Evolutionary conservation across 2,888 invertebrate genomes (phyloP).

Genomic region (Matsumyia berberina): DNA sequence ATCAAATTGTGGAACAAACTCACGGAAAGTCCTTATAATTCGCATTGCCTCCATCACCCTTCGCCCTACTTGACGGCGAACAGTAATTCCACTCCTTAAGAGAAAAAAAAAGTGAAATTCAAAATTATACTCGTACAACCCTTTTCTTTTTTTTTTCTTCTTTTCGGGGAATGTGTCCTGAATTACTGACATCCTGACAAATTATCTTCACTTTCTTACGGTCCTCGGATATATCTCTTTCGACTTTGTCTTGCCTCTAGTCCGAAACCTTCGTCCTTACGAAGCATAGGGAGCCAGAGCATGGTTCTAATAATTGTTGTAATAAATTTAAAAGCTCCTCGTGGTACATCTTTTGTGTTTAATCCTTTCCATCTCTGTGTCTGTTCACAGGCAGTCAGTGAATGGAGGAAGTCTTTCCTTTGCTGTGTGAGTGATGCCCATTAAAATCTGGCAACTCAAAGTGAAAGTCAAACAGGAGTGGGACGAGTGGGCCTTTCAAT

Average conservation of each 20-base stretch:
- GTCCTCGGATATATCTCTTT: background rate
- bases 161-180: conserved; percentile 21
- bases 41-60: conserved; percentile 11
- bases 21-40: conserved; percentile 18
- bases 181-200: conserved; percentile 59
- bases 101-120: conserved; percentile 22
- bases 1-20: conserved; percentile 36
- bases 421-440: background rate
- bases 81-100: too few species aligned
- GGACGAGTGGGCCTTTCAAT: conserved; percentile 55
- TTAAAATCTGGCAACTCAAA: conserved; percentile 22
- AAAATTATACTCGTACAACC: conserved; percentile 31
- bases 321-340: conserved; percentile 46
- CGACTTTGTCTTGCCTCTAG: background rate
- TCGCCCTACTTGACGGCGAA: too few species aligned
- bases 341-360: conserved; percentile 6
- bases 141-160: background rate
- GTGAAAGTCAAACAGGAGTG: conserved; percentile 56
- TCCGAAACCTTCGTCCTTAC: background rate
- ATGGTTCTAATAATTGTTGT: conserved; percentile 30
- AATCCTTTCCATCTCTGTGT: conserved; percentile 31
- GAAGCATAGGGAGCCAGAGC: background rate
- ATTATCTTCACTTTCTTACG: conserved; percentile 44
- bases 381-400: conserved; percentile 20
- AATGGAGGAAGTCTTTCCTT: conserved; percentile 8